Conservation (phyloP, 2,888 invertebrate species). For the Noctua fimbriata region DNA sequence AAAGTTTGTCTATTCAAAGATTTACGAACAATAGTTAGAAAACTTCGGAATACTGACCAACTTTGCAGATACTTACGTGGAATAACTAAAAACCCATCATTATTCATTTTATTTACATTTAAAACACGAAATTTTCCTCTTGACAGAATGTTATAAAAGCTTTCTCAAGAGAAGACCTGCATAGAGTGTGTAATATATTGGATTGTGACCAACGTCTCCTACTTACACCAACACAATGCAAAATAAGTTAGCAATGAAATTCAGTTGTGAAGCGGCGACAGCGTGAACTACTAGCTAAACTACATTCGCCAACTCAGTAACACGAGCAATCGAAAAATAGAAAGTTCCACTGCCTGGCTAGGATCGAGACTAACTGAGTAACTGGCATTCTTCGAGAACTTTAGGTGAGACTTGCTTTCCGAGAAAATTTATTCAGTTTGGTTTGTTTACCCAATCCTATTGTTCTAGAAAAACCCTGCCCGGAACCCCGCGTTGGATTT, state of each 20-base stretch:
- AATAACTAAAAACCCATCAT: constrained; percentile 5
- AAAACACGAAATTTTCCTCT: constrained; percentile 20
- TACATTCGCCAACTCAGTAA: constrained; percentile 87
- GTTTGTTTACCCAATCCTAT: constrained; percentile 76
- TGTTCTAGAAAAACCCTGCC: constrained; percentile 64
- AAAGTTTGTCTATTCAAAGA: constrained; percentile 4
- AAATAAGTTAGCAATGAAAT: constrained; percentile 82
- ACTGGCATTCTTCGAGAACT: constrained; percentile 87
- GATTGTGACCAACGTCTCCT: constrained; percentile 54
- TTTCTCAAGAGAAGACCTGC: constrained; percentile 31
- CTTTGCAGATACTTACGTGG: constrained; percentile 3
- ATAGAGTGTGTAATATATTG: constrained; percentile 54
- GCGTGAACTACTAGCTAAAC: constrained; percentile 83
- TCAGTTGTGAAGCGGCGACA: constrained; percentile 81
- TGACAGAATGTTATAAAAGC: constrained; percentile 31
- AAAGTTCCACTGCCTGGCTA: constrained; percentile 81
- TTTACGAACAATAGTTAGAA: background rate
- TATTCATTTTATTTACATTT: constrained; percentile 26
- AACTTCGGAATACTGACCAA: constrained; percentile 3
- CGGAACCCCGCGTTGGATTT: constrained; percentile 44
- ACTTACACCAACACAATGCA: constrained; percentile 77
- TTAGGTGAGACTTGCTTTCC: constrained; percentile 80
- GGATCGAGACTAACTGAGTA: constrained; percentile 86
- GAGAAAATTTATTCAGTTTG: constrained; percentile 83
- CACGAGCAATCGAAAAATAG: constrained; percentile 89